Conservation (phyloP, 2,888 invertebrate species). For the Drosophila buzzatii region DNA sequence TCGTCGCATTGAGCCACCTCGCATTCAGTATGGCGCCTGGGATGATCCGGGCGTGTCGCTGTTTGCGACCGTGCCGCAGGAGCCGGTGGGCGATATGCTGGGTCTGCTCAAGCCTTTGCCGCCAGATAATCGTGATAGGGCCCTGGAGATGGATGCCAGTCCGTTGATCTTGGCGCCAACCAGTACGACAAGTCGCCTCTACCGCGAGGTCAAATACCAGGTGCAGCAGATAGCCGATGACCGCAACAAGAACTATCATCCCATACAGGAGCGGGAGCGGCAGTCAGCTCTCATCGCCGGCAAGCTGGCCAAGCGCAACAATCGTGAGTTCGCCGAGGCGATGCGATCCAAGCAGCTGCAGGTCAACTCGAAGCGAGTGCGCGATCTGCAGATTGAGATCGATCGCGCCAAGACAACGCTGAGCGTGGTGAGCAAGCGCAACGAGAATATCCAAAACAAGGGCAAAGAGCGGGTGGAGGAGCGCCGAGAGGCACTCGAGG, state of each 20-base stretch:
- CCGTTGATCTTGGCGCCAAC: conserved; percentile 28
- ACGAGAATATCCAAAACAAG: conserved; percentile 1
- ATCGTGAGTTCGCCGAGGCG: conserved; percentile 36
- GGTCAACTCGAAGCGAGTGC: conserved; percentile 38
- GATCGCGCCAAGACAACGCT: conserved; percentile 54
- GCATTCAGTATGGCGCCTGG: conserved; percentile 61
- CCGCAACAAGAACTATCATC: conserved; percentile 44
- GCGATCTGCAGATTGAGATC: conserved; percentile 47
- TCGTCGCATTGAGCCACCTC: conserved; percentile 31
- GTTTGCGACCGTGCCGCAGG: conserved; percentile 59
- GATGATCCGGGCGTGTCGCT: conserved; percentile 56
- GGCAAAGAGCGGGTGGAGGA: conserved; percentile 11
- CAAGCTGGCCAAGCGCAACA: conserved; percentile 41
- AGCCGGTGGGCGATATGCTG: conserved; percentile 50
- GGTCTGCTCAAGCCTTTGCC: conserved; percentile 19
- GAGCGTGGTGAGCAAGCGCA: conserved; percentile 26
- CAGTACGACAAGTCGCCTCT: conserved; percentile 24
- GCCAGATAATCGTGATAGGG: conserved; percentile 10
- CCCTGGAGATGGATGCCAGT: conserved; percentile 45
- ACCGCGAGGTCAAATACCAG: conserved; percentile 49
- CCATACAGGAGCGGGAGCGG: conserved; percentile 35
- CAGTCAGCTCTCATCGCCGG: conserved; percentile 34
- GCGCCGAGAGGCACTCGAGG: conserved; percentile 32
- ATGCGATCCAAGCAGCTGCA: conserved; percentile 44
- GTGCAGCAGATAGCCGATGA: conserved; percentile 66